Evolutionary conservation across 1,140 invertebrate genomes (phyloP).

Genomic region (Cotesia chilonis): DNA sequence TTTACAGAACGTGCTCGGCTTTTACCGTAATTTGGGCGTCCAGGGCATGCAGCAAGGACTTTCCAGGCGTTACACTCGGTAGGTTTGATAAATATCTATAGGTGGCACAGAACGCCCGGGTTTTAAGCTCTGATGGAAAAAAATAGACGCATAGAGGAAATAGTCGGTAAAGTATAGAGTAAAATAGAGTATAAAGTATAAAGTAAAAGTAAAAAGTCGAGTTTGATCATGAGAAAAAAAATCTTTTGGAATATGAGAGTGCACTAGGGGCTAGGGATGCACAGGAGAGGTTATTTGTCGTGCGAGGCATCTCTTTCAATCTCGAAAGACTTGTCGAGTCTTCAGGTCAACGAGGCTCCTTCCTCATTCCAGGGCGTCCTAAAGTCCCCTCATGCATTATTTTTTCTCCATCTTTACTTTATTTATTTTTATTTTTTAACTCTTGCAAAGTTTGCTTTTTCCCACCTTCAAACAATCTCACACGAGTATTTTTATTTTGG

Average conservation of each 20-base stretch:
- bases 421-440: not conserved
- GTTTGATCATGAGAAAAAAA: conserved; percentile 1
- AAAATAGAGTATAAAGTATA: not conserved
- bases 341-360: conserved; percentile 34
- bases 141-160: not conserved
- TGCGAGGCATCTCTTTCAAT: not conserved
- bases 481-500: not conserved
- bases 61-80: conserved; percentile 76
- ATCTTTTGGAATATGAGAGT: conserved; percentile 15
- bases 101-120: not conserved
- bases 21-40: conserved; percentile 81
- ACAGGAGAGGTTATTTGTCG: conserved; percentile 31
- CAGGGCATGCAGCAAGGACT: conserved; percentile 78
- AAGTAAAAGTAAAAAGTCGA: not conserved
- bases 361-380: conserved; percentile 31
- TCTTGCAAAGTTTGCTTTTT: not conserved
- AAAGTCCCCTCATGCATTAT: conserved; percentile 22
- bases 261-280: conserved; percentile 3
- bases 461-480: not conserved
- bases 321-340: conserved; percentile 20
- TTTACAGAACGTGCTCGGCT: conserved; percentile 78
- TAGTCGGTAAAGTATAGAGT: too few relatives aligned
- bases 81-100: conserved; percentile 39
- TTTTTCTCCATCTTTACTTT: not conserved
- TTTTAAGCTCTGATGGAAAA: not conserved